phyloP scores from a whole-genome alignment of 2,113 vertebrate genomes.

The Tachuris rubrigastra region DNA sequence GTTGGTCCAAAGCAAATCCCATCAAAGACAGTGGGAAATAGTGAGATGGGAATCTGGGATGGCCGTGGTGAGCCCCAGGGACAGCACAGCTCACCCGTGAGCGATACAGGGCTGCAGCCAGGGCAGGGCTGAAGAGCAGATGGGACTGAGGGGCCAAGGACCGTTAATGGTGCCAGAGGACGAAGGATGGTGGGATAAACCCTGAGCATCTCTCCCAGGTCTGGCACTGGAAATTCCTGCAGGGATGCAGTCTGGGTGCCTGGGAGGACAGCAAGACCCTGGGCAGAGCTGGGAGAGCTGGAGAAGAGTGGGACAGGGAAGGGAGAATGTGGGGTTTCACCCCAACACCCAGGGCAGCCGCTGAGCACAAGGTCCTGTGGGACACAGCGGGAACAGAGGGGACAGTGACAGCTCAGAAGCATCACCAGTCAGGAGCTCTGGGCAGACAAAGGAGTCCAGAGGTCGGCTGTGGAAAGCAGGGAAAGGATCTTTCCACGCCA shows the following conservation, averaged over 20 bases:
- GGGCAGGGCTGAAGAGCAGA: neutral
- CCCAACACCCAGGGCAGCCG: too few relatives aligned
- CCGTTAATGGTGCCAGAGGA: accelerated
- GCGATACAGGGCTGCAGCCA: neutral
- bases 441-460: too few relatives aligned
- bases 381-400: too few relatives aligned
- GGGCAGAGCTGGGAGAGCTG: neutral
- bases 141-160: neutral
- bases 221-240: neutral
- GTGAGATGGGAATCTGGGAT: neutral
- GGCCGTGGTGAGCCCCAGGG: neutral
- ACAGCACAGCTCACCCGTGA: neutral
- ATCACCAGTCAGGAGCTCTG: too few relatives aligned
- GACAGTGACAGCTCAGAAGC: too few relatives aligned
- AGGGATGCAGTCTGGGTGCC: neutral
- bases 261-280: neutral
- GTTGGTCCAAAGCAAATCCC: neutral
- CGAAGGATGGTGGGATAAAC: neutral
- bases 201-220: neutral
- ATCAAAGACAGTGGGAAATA: neutral
- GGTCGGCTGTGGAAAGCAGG: too few relatives aligned
- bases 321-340: neutral
- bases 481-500: too few relatives aligned
- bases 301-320: neutral
- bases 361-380: too few relatives aligned